Percentiles rank a stretch among this genome's conserved stretches.
Conservation (phyloP, 2,888 invertebrate genomes). For the Spilarctia lutea region DNA sequence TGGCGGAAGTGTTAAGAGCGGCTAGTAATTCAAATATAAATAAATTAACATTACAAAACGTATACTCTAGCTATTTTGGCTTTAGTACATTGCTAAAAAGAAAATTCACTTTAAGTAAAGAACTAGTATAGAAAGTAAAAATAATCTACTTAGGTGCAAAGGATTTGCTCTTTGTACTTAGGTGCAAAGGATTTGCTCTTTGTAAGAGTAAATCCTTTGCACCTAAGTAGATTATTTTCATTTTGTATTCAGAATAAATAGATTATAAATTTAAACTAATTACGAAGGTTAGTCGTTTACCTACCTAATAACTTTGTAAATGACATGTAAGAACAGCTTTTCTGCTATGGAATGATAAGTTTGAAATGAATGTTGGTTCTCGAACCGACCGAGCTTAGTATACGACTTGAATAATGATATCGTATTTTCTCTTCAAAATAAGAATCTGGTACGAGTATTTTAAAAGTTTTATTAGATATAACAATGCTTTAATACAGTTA, state of each 20-base stretch:
- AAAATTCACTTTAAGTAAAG: too few relatives aligned
- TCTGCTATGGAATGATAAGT: background rate
- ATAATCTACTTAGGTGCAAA: background rate
- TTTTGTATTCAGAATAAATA: background rate
- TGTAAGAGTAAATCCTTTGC: too few relatives aligned
- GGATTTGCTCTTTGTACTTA: background rate
- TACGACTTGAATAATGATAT: slow-evolving; percentile 2
- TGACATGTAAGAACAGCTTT: background rate
- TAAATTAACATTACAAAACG: too few relatives aligned
- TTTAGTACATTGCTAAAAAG: too few relatives aligned
- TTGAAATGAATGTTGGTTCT: background rate
- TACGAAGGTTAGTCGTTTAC: background rate
- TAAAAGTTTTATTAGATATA: background rate
- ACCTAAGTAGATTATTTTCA: too few relatives aligned
- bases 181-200: background rate
- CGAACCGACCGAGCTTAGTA: background rate
- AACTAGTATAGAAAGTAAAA: background rate
- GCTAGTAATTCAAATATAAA: too few relatives aligned
- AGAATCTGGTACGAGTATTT: background rate
- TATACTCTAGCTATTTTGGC: too few relatives aligned
- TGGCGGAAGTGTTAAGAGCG: too few relatives aligned
- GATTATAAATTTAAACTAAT: background rate
- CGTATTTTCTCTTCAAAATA: background rate
- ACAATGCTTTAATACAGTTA: background rate
- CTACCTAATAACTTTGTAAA: background rate